These are phyloP conservation scores for Sipha maydis DNA, from an alignment of 2,888 invertebrate genomes.

Conservation along the genomic window DNA sequence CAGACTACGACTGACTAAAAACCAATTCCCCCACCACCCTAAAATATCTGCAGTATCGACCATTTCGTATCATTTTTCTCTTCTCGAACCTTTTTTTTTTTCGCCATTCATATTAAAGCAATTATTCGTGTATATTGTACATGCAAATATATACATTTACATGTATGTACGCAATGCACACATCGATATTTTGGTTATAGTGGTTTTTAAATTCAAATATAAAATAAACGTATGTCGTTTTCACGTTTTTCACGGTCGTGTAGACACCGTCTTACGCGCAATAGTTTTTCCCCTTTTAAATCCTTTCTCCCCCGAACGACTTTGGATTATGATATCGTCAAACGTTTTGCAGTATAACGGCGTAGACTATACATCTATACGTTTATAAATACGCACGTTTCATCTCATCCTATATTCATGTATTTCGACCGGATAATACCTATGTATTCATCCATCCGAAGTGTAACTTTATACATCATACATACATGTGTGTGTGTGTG, in stretches of 20 bases:
- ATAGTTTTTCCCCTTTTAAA: not conserved
- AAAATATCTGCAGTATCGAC: no score
- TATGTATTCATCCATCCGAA: not conserved
- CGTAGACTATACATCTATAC: not conserved
- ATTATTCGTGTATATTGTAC: no score
- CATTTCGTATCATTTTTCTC: no score
- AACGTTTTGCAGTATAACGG: not conserved
- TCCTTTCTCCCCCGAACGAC: not conserved
- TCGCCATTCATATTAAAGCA: no score
- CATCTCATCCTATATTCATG: not conserved
- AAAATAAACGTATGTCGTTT: not conserved
- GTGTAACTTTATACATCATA: not conserved
- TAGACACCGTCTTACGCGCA: not conserved
- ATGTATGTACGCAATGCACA: no score
- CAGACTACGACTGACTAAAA: no score
- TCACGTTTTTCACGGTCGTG: not conserved
- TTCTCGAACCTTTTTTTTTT: no score
- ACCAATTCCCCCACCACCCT: no score
- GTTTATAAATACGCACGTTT: not conserved
- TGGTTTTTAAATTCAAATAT: not conserved
- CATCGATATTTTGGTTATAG: no score
- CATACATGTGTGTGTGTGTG: not conserved
- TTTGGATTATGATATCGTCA: not conserved
- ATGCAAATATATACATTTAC: no score
- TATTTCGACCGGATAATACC: not conserved